Percentiles rank a stretch among this genome's conserved stretches.
phyloP scores from a whole-genome alignment of 1,140 invertebrate genomes.

The Caenorhabditis brenneri region DNA sequence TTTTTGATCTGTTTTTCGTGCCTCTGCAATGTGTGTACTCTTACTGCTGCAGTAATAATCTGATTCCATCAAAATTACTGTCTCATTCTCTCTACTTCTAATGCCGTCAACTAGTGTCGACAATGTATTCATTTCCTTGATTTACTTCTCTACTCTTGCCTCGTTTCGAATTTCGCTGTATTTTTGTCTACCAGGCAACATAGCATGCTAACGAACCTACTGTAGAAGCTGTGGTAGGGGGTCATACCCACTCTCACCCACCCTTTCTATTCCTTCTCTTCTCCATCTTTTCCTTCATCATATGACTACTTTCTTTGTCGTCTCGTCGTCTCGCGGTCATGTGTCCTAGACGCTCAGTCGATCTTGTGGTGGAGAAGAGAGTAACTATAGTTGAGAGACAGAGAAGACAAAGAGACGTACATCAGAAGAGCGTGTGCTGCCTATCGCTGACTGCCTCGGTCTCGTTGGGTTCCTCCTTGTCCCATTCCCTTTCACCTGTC shows the following conservation, averaged over 20 bases:
- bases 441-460: background rate
- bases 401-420: slow-evolving; percentile 35
- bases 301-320: slow-evolving; percentile 5
- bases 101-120: background rate
- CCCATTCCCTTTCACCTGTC: slow-evolving; percentile 39
- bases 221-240: background rate
- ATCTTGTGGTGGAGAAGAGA: slow-evolving; percentile 21
- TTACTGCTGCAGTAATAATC: too few relatives aligned
- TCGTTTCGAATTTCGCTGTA: background rate
- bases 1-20: too few relatives aligned
- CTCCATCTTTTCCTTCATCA: background rate
- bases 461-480: background rate
- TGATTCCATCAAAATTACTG: too few relatives aligned
- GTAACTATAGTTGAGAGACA: background rate
- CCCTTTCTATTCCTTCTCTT: slow-evolving; percentile 3
- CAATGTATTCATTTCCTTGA: background rate
- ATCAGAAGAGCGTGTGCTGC: slow-evolving; percentile 23
- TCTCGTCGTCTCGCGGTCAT: slow-evolving; percentile 26
- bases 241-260: background rate
- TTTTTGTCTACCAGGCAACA: background rate
- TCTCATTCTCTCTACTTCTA: background rate
- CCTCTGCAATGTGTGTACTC: too few relatives aligned
- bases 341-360: slow-evolving; percentile 24
- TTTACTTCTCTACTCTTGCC: background rate
- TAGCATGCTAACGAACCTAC: background rate